phyloP scores from a whole-genome alignment of 2,113 vertebrate species.

The Danionella cerebrum region DNA sequence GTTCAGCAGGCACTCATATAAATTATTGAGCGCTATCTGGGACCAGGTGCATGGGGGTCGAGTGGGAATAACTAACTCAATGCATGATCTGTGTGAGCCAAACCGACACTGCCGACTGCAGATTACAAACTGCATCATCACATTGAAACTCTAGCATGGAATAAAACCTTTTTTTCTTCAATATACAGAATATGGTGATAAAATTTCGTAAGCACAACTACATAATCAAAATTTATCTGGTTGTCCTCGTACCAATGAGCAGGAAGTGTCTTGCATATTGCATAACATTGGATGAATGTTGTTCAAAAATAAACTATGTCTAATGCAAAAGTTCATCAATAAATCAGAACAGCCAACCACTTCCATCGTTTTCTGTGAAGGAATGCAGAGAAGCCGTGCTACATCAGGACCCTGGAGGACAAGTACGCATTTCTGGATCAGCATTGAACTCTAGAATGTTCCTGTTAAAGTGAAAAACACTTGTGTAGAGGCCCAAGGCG shows the following conservation, averaged over 20 bases:
- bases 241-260: background rate
- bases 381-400: constrained; percentile 43
- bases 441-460: constrained; percentile 27
- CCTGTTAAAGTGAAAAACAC: constrained; percentile 32
- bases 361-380: constrained; percentile 31
- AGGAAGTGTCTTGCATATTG: background rate
- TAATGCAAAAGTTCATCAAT: constrained; percentile 54
- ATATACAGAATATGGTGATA: too few relatives aligned
- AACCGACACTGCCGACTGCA: background rate
- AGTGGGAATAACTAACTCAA: constrained; percentile 26
- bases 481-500: background rate
- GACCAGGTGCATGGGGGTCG: constrained; percentile 21
- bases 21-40: constrained; percentile 53
- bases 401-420: constrained; percentile 36
- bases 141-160: background rate
- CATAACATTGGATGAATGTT: constrained; percentile 6
- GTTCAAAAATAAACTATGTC: constrained; percentile 31
- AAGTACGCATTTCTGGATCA: constrained; percentile 33
- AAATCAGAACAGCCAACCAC: constrained; percentile 50
- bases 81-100: constrained; percentile 28
- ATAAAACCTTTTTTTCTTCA: background rate
- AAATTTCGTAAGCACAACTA: too few relatives aligned
- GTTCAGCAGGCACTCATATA: constrained; percentile 45
- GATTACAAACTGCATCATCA: background rate
- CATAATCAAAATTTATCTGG: background rate